Base-by-base conservation (phyloP, 1,140 invertebrate species). In the Pachyrhynchus sulphureomaculatus region DNA sequence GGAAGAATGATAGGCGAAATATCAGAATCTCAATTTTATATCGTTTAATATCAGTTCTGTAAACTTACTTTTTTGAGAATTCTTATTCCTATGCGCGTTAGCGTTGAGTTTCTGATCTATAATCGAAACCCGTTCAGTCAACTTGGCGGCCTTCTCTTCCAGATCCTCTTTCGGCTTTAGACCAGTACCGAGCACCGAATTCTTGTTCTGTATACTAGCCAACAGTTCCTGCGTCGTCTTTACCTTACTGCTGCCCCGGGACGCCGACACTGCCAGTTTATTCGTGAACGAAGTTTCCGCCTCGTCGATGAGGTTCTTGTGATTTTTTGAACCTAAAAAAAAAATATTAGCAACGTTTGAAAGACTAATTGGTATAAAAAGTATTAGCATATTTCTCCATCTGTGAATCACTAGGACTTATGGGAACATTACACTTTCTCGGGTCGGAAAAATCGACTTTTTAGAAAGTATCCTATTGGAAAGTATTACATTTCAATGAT, bases 181-280 rank as follows among this genome's bases (percentile, higher is more conserved):
- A 55, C 13, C 32, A 37, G 55, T 42, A 57, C 51, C 65, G 41
- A 59, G 29, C 49, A 69, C 49, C 41, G 65, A 51, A 65, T 81
- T 83, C 47, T 84, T 80, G 55, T 86, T 87, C 73, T 89, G 87
- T 56, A 93, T 78, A 70, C 90, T 87, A 33, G 88, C 88, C 49
- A 93, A 81, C 15, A 93, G 73, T 73, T 93, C 88, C 68, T 91
- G 88, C 18, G 91, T 93, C 1, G 91, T 93, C 80, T 92, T 93
- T 1, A 93, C 82, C 79, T 91, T 85, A 60, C 86, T 83, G 67
- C 82, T 85, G 32, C 85, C 79, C 17, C 82, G 80, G 34, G 84
- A 81, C 62, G 83, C 82, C 33, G 84, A 81, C 64, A 83, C 82
- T 29, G 83, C 84, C 62, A 87, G 75, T 72, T 86, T 87, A 66